Conservation (phyloP, 2,797 vertebrate genomes). For the Aphelocoma californica region DNA sequence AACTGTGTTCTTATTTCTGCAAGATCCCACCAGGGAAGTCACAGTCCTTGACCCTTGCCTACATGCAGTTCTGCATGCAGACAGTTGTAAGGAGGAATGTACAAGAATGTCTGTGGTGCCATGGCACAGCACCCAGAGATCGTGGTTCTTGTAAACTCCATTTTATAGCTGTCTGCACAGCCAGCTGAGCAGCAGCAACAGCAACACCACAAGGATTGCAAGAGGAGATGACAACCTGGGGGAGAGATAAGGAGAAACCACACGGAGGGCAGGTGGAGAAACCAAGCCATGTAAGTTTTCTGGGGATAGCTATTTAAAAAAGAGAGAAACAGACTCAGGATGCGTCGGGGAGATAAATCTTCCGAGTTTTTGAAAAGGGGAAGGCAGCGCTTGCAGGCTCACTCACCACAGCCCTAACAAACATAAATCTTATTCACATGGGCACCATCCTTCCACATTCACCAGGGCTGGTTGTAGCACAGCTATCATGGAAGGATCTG, state of each 20-base stretch:
- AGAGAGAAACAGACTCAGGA: neutral
- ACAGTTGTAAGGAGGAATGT: neutral
- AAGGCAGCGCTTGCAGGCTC: slow-evolving; percentile 2
- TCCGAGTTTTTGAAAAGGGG: neutral
- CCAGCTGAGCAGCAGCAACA: slow-evolving; percentile 15
- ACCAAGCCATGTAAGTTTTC: neutral
- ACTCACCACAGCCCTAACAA: slow-evolving; percentile 24
- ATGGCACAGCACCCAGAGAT: neutral
- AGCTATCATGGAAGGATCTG: slow-evolving; percentile 26
- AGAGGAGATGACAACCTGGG: neutral
- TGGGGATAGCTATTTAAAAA: neutral
- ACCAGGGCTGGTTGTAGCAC: neutral
- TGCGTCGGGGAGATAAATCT: neutral
- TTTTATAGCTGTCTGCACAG: slow-evolving; percentile 30
- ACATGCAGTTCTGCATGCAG: neutral
- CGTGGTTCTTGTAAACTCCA: neutral
- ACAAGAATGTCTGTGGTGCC: neutral
- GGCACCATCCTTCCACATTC: slow-evolving; percentile 24
- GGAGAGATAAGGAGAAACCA: neutral
- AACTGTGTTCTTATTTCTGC: neutral
- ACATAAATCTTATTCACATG: slow-evolving; percentile 32
- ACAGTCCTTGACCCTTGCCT: neutral
- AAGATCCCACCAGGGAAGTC: neutral
- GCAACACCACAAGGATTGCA: neutral
- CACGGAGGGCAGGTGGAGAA: neutral